phyloP scores from a whole-genome alignment of 2,888 invertebrate genomes.

The Galeruca laticollis region DNA sequence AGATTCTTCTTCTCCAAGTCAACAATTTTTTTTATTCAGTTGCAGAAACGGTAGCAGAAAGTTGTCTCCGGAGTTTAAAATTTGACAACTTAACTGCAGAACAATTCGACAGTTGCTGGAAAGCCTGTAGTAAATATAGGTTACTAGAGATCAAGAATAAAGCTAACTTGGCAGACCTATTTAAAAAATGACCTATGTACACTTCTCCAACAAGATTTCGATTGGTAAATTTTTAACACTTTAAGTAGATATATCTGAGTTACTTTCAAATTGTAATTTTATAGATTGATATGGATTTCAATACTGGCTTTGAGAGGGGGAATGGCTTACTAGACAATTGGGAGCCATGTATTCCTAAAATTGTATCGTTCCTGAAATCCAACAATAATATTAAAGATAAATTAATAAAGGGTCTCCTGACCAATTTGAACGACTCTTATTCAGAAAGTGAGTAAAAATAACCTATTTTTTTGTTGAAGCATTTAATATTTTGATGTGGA shows the following conservation, averaged over 20 bases:
- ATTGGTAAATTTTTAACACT: no score
- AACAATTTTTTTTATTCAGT: no score
- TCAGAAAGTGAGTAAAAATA: neutral
- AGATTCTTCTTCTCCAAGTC: no score
- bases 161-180: no score
- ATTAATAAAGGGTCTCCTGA: neutral
- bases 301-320: neutral
- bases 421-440: neutral
- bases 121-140: conserved; percentile 43
- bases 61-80: conserved; percentile 40
- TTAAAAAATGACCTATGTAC: conserved; percentile 8
- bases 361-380: neutral
- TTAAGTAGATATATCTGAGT: no score
- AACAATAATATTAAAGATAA: neutral
- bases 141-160: no score
- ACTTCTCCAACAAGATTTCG: no score
- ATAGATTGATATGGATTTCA: neutral
- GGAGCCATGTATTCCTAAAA: neutral
- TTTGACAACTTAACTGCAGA: conserved; percentile 43
- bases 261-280: no score
- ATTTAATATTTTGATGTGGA: no score
- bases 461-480: no score
- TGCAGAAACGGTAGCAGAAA: no score
- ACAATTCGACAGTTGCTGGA: conserved; percentile 45
- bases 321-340: neutral